phyloP scores from a whole-genome alignment of 2,113 vertebrate species.

The Egretta garzetta region DNA sequence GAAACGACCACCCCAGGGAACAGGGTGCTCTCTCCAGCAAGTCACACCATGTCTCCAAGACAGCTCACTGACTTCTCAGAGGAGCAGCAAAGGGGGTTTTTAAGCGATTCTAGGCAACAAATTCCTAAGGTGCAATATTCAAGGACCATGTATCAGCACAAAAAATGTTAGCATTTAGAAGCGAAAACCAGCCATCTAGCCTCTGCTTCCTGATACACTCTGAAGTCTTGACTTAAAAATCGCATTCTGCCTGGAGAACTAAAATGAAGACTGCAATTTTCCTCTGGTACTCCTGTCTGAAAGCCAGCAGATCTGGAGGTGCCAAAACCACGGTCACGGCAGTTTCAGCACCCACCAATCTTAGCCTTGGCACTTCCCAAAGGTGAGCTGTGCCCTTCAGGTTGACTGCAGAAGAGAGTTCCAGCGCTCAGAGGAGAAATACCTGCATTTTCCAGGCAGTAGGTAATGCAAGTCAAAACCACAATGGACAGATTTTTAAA shows the following conservation, averaged over 20 bases:
- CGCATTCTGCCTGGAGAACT: background rate
- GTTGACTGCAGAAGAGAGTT: background rate
- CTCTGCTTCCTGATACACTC: background rate
- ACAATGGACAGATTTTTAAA: background rate
- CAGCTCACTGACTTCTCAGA: background rate
- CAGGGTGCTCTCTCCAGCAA: background rate
- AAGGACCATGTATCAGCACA: background rate
- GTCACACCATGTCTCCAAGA: background rate
- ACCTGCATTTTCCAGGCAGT: background rate
- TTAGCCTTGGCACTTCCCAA: background rate
- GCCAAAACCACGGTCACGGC: background rate
- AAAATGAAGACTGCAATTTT: background rate
- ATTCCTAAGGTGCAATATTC: background rate
- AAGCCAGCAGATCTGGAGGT: background rate
- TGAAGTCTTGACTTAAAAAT: background rate
- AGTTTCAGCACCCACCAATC: background rate
- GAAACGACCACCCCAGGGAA: background rate
- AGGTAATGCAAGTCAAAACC: background rate
- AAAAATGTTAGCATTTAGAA: fast-evolving
- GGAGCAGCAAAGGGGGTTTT: background rate
- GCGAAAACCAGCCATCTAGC: background rate
- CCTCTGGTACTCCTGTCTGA: background rate
- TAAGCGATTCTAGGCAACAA: background rate
- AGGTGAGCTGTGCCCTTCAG: background rate
- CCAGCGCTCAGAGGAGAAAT: background rate